A percentile compares a stretch with the other conserved stretches of the same genome.
These are phyloP conservation scores for Cebidichthys violaceus DNA, from an alignment of 2,113 vertebrate genomes.

Conservation along the genomic window DNA sequence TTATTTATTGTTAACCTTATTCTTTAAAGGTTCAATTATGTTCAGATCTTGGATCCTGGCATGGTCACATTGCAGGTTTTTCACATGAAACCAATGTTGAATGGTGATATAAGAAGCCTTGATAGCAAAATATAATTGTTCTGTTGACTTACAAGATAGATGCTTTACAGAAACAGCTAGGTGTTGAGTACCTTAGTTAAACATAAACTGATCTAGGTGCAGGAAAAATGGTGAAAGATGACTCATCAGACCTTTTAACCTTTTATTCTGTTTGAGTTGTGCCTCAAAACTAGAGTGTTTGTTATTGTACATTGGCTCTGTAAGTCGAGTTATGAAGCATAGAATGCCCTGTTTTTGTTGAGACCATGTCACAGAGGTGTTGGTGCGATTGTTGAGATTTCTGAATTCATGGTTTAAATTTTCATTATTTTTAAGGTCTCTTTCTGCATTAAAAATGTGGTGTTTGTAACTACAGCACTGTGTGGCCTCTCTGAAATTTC, in stretches of 20 bases:
- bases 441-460: not conserved
- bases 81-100: not conserved
- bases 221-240: not conserved
- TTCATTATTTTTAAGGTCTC: not conserved
- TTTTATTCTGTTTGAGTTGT: not conserved
- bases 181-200: not conserved
- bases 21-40: slow-evolving; percentile 2
- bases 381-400: not conserved
- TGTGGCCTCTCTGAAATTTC: not conserved
- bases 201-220: not conserved
- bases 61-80: not conserved
- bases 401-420: not conserved
- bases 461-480: not conserved
- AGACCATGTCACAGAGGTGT: not conserved
- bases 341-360: not conserved
- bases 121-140: not conserved
- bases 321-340: not conserved
- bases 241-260: not conserved
- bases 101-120: not conserved
- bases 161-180: not conserved
- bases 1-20: not conserved
- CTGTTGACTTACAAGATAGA: not conserved
- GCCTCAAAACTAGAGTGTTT: not conserved
- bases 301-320: not conserved
- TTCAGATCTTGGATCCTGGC: slow-evolving; percentile 1